Evolutionary conservation across 2,888 invertebrate genomes (phyloP).

Genomic region (Taenaris catops): DNA sequence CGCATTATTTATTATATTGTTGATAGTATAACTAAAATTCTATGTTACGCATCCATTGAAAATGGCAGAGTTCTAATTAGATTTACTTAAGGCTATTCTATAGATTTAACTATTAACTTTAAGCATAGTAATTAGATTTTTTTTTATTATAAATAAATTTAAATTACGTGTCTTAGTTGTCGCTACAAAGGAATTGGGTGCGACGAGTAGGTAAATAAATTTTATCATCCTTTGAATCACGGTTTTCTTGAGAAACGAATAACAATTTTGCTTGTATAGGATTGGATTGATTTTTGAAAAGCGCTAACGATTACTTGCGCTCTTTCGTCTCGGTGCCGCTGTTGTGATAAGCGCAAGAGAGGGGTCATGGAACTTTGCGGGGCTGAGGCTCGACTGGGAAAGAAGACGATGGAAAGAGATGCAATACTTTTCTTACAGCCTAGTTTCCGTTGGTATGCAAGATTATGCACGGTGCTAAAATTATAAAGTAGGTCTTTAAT

Average conservation of each 20-base stretch:
- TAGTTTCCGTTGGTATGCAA: constrained; percentile 26
- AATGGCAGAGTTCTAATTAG: no score
- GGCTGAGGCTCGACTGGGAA: constrained; percentile 36
- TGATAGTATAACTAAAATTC: no score
- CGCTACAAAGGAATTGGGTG: constrained; percentile 31
- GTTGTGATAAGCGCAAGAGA: constrained; percentile 65
- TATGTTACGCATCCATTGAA: no score
- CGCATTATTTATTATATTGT: no score
- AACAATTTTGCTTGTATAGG: constrained; percentile 11
- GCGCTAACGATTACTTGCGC: constrained; percentile 30
- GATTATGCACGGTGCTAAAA: constrained; percentile 24
- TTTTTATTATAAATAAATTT: constrained; percentile 3
- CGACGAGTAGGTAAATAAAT: constrained; percentile 44
- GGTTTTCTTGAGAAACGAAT: constrained; percentile 12
- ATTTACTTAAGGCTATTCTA: no score
- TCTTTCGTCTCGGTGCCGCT: constrained; percentile 36
- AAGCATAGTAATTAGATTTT: no score
- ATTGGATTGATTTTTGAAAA: constrained; percentile 18
- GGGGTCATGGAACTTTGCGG: constrained; percentile 69
- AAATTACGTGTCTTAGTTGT: constrained; percentile 10
- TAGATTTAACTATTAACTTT: no score
- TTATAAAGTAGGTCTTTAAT: constrained; percentile 14
- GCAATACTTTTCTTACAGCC: constrained; percentile 27
- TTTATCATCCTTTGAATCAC: constrained; percentile 31
- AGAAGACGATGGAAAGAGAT: constrained; percentile 30